phyloP scores from a whole-genome alignment of 2,888 invertebrate species.

The Cephus runcator region DNA sequence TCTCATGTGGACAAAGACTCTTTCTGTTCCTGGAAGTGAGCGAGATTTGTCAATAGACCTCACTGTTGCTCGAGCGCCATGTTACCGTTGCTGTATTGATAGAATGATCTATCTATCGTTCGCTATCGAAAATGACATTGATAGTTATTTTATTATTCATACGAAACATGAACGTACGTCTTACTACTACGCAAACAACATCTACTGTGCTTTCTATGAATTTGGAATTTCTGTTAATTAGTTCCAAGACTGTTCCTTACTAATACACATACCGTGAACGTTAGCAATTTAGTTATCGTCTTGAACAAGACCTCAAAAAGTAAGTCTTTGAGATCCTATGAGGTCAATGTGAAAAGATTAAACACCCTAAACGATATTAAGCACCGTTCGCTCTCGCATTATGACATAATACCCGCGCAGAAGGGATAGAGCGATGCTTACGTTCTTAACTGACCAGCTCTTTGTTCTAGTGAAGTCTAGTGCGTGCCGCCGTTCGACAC shows the following conservation, averaged over 20 bases:
- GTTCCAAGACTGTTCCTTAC: not conserved
- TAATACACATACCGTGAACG: not conserved
- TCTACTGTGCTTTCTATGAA: not conserved
- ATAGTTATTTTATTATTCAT: not conserved
- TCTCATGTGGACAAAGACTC: not conserved
- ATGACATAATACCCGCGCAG: not conserved
- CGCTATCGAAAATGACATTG: not conserved
- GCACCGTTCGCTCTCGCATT: not conserved
- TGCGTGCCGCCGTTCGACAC: not conserved
- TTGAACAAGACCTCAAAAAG: not conserved
- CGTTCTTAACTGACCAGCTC: constrained; percentile 3
- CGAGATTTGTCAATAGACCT: not conserved
- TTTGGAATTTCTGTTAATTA: not conserved
- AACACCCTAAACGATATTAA: not conserved
- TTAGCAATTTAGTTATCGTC: not conserved
- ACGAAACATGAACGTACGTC: not conserved
- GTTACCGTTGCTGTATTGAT: not conserved
- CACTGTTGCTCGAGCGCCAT: not conserved
- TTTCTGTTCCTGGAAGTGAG: constrained; percentile 3
- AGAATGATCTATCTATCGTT: not conserved
- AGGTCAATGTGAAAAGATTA: not conserved
- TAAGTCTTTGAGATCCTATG: not conserved
- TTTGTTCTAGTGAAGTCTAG: constrained; percentile 2
- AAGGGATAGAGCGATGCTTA: not conserved
- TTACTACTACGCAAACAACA: not conserved